Evolutionary conservation across 2,113 vertebrate species (phyloP).

Genomic region (Edolisoma coerulescens): DNA sequence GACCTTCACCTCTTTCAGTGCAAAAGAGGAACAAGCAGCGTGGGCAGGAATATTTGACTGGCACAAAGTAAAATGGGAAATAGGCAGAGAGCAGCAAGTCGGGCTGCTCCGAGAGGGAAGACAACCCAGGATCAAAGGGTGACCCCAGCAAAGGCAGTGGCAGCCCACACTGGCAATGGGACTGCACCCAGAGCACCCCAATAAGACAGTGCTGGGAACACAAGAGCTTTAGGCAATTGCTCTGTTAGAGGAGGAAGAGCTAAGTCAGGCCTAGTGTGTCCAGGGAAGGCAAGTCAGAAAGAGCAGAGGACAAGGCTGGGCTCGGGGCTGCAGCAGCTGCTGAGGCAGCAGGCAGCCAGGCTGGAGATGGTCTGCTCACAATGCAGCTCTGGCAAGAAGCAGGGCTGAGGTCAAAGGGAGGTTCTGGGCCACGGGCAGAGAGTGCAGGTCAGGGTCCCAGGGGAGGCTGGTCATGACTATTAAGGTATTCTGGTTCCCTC

Average conservation of each 20-base stretch:
- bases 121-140: neutral
- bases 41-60: neutral
- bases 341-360: neutral
- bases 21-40: neutral
- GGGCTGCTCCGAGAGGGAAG: neutral
- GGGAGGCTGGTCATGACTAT: neutral
- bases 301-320: neutral
- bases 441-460: neutral
- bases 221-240: neutral
- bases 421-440: neutral
- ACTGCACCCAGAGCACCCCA: neutral
- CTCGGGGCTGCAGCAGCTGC: neutral
- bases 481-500: neutral
- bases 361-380: neutral
- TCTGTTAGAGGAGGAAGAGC: too few species aligned
- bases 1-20: neutral
- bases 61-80: neutral
- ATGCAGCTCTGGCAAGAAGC: fast-evolving
- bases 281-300: neutral
- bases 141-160: neutral
- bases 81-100: neutral
- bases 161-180: neutral
- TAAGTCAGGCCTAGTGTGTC: too few species aligned
- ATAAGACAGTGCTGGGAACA: neutral
- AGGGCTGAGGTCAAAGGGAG: neutral